A percentile compares a stretch with the other conserved stretches of the same genome.
Evolutionary conservation across 2,888 invertebrate species (phyloP).

Genomic region (Euproctis similis): DNA sequence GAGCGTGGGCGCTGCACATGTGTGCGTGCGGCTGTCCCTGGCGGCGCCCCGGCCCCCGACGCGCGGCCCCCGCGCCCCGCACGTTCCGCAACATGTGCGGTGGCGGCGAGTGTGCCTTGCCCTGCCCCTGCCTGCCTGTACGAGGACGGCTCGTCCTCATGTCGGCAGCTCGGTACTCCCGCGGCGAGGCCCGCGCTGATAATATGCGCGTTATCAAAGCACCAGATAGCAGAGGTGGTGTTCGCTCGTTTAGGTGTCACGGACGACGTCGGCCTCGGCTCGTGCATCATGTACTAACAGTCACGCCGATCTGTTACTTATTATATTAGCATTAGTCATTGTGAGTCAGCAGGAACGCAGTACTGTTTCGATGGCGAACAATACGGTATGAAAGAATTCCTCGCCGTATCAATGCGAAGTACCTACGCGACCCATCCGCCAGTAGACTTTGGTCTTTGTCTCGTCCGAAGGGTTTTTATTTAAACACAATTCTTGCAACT

Average conservation of each 20-base stretch:
- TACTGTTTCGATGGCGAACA: slow-evolving; percentile 36
- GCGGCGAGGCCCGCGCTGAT: slow-evolving; percentile 60
- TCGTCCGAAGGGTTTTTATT: no score
- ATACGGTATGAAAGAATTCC: slow-evolving; percentile 22
- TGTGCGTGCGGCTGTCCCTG: slow-evolving; percentile 58
- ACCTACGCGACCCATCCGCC: no score
- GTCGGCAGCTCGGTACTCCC: no score
- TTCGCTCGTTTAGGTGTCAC: slow-evolving; percentile 68
- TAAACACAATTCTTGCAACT: no score
- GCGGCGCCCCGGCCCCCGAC: slow-evolving; percentile 56
- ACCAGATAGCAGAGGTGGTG: slow-evolving; percentile 74
- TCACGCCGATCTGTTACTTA: slow-evolving; percentile 48
- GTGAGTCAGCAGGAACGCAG: slow-evolving; percentile 46
- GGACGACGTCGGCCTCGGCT: slow-evolving; percentile 48
- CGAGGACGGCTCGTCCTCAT: slow-evolving; percentile 43
- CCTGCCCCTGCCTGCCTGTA: slow-evolving; percentile 34
- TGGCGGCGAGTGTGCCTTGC: no score
- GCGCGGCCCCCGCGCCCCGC: slow-evolving; percentile 36
- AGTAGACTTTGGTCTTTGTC: no score
- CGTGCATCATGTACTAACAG: slow-evolving; percentile 41
- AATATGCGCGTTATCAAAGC: slow-evolving; percentile 65
- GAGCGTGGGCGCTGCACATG: slow-evolving; percentile 53
- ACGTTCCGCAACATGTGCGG: slow-evolving; percentile 72
- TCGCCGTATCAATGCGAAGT: no score
- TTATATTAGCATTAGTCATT: slow-evolving; percentile 41